Percentiles rank a stretch among this genome's conserved stretches.
These are phyloP conservation scores for Octodonta nipae DNA, from an alignment of 2,888 invertebrate genomes.

Conservation along the genomic window DNA sequence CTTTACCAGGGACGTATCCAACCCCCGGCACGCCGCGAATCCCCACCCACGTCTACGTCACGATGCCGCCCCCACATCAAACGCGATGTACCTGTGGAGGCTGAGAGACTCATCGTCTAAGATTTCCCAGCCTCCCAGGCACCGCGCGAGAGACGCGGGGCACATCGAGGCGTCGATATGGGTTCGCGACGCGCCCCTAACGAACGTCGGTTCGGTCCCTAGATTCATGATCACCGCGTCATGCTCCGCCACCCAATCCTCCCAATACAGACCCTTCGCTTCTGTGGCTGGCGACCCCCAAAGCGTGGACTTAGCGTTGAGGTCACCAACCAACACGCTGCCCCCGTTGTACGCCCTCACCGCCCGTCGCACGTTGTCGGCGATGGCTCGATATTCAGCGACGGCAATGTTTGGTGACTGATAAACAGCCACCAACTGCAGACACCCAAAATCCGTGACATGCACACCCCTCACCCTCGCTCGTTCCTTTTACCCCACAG, in stretches of 20 bases:
- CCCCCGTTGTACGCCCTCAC: conserved; percentile 1
- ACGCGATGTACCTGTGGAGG: background rate
- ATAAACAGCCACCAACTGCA: no score
- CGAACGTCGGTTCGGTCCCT: background rate
- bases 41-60: no score
- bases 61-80: background rate
- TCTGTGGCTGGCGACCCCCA: conserved; percentile 3
- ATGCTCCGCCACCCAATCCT: no score
- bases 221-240: background rate
- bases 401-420: no score
- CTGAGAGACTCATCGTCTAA: background rate
- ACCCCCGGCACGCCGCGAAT: no score
- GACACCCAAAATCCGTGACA: no score
- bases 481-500: no score
- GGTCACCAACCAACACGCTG: background rate
- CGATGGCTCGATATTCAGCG: background rate
- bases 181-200: background rate
- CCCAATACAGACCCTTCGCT: conserved; percentile 1
- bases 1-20: no score
- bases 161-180: background rate
- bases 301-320: background rate
- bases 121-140: background rate
- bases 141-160: no score
- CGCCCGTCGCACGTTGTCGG: background rate
- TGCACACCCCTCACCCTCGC: background rate